Conservation (phyloP, 2,113 vertebrate species). For the Petroica traversi region DNA sequence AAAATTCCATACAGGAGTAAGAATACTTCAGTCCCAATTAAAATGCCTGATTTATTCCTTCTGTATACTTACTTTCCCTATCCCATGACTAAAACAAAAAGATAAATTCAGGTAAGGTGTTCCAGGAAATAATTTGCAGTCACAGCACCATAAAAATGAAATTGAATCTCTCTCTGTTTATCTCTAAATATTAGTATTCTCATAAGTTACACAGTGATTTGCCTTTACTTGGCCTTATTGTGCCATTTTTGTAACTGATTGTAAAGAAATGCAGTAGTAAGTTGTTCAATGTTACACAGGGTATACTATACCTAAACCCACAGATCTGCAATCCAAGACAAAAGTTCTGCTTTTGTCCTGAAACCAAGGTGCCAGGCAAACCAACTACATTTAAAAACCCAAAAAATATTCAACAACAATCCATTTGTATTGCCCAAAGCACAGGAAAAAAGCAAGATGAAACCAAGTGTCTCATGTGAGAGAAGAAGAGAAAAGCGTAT, state of each 20-base stretch:
- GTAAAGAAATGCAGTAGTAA: not conserved
- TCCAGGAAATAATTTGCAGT: not conserved
- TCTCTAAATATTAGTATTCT: not conserved
- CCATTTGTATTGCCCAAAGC: not conserved
- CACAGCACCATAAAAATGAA: not conserved
- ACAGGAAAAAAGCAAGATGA: constrained; percentile 22
- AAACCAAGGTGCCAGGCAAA: not conserved
- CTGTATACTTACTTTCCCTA: not conserved
- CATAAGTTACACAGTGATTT: not conserved
- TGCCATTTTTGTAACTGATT: not conserved
- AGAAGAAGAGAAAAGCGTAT: constrained; percentile 28
- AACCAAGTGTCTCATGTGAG: not conserved
- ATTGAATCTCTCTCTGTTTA: not conserved
- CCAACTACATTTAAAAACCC: not conserved
- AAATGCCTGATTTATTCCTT: not conserved
- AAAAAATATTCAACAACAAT: not conserved
- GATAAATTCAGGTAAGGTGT: not conserved
- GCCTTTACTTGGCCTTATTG: not conserved
- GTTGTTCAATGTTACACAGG: not conserved
- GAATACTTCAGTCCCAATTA: not conserved
- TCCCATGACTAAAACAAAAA: not conserved
- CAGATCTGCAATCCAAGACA: not conserved
- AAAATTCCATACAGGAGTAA: not conserved
- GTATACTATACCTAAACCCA: not conserved
- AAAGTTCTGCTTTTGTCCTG: constrained; percentile 1